Conservation (phyloP, 1,140 invertebrate genomes). For the Tetramorium alpestre region DNA sequence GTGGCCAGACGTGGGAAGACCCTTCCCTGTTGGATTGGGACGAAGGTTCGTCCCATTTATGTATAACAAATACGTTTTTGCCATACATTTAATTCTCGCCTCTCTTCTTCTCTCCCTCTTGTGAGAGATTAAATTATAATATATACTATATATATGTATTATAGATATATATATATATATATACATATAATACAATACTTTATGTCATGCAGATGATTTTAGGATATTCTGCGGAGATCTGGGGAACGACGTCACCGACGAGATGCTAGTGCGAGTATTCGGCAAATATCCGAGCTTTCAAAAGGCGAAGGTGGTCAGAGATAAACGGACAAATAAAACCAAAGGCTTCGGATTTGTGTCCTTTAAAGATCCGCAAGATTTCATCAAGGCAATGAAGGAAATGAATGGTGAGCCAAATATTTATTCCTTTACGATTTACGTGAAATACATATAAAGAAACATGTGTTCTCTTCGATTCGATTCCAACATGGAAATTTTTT, state of each 20-base stretch:
- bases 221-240: slow-evolving; percentile 99
- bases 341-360: slow-evolving; percentile 99
- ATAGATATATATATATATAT: too few relatives aligned
- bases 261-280: slow-evolving; percentile 96
- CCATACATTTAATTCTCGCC: too few relatives aligned
- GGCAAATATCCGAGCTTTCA: slow-evolving; percentile 98
- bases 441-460: not conserved
- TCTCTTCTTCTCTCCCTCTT: too few relatives aligned
- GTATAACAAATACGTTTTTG: too few relatives aligned
- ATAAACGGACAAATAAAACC: slow-evolving; percentile 98
- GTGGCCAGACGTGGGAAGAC: slow-evolving; percentile 98
- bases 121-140: too few relatives aligned
- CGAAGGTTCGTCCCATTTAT: slow-evolving; percentile 86
- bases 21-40: slow-evolving; percentile 96
- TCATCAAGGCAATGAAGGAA: slow-evolving; percentile 99
- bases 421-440: slow-evolving; percentile 30
- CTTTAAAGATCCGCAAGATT: slow-evolving; percentile 99
- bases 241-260: slow-evolving; percentile 99
- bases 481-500: not conserved
- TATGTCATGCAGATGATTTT: slow-evolving; percentile 93
- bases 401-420: slow-evolving; percentile 93
- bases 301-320: slow-evolving; percentile 97
- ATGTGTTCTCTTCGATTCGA: not conserved
- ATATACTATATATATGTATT: too few relatives aligned
- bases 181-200: not conserved